Evolutionary conservation across 2,113 vertebrate species (phyloP), one percentile per base, ranked within the genome.

Genomic region (Varanus salvator): DNA sequence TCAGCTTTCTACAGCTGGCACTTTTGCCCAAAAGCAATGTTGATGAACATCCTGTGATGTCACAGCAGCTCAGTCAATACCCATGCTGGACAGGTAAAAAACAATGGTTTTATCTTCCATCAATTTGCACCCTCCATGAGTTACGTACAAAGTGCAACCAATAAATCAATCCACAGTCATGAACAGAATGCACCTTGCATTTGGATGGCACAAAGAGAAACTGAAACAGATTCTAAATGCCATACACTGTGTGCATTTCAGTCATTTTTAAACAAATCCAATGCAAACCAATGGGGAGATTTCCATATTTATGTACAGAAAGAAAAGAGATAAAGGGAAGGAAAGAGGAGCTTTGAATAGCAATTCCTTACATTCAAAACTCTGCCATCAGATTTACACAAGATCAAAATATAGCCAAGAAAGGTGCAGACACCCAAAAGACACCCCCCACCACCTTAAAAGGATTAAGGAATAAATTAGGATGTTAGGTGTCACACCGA

Each of bases 321-420:
- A 83, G 17, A 34, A 91, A 89, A 86, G 82, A 72, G 57, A 4
- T 84, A 71, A 84, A 80, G 14, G 91, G 91, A 94, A 83, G 94
- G 52, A 29, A 15, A 27, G 25, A 34, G 77, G 91, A 74, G 88
- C 91, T 84, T 87, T 19, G 0, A 85, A 93, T 91, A 94, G 91
- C 95, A 92, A 95, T 90, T 91, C 90, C 90, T 91, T 91, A 90
- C 95, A 95, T 80, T 15, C 82, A 92, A 92, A 91, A 90, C 87
- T 90, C 2, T 15, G 86, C 91, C 91, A 90, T 89, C 93, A 93
- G 90, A 85, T 57, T 87, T 86, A 52, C 82, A 85, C 90, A 92
- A 95, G 94, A 93, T 48, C 71, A 48, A 85, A 84, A 91, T 86
- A 92, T 90, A 93, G 90, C 80, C 80, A 0, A 92, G 88, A 75